Conservation (phyloP, 2,888 invertebrate species). For the Mesoligia furuncula region DNA sequence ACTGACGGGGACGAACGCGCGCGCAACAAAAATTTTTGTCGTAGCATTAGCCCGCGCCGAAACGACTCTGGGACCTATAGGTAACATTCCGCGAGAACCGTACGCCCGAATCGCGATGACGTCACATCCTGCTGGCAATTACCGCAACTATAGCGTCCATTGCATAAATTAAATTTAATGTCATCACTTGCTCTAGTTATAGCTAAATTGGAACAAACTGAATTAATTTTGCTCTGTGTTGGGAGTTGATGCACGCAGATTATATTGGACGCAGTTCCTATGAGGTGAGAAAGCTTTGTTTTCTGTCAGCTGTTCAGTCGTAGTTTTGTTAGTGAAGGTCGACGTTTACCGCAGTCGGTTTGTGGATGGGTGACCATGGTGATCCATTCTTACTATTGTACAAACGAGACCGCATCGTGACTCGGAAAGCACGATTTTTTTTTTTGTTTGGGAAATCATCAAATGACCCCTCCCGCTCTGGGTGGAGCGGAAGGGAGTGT, state of each 20-base stretch:
- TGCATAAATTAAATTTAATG: slow-evolving; percentile 48
- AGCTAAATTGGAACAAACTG: slow-evolving; percentile 26
- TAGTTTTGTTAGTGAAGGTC: not conserved
- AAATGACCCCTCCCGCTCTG: too few relatives aligned
- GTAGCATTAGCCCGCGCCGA: not conserved
- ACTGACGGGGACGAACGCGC: not conserved
- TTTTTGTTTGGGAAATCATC: too few relatives aligned
- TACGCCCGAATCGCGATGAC: slow-evolving; percentile 9
- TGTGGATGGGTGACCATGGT: not conserved
- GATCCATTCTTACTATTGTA: not conserved
- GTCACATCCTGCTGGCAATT: slow-evolving; percentile 37
- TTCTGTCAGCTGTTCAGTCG: not conserved
- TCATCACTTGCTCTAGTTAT: slow-evolving; percentile 40
- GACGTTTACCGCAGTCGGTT: not conserved
- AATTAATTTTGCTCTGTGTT: slow-evolving; percentile 13
- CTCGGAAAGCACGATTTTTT: not conserved
- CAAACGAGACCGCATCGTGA: not conserved
- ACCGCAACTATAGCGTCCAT: slow-evolving; percentile 5
- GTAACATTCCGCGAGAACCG: not conserved
- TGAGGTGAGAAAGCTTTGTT: not conserved
- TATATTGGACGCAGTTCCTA: not conserved
- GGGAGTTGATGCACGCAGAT: not conserved
- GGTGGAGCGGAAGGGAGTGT: too few relatives aligned
- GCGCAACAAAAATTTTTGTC: not conserved
- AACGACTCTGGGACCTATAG: not conserved